These are phyloP conservation scores for Thecocarcelia acutangulata DNA, from an alignment of 2,888 invertebrate species.

Conservation along the genomic window DNA sequence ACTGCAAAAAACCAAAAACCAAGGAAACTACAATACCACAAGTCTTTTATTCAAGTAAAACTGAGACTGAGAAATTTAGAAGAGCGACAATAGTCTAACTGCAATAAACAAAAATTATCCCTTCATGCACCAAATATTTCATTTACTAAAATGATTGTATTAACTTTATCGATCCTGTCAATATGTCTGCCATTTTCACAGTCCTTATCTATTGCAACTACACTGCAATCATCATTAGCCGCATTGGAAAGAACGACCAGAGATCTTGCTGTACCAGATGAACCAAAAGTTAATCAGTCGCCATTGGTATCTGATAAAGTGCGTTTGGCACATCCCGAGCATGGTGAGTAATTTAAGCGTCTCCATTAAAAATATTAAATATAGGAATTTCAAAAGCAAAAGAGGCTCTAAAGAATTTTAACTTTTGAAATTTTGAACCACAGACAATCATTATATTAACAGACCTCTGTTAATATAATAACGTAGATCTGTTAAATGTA, in stretches of 20 bases:
- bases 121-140: conserved; percentile 35
- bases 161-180: conserved; percentile 71
- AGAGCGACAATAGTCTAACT: conserved; percentile 49
- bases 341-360: conserved; percentile 71
- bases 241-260: conserved; percentile 45
- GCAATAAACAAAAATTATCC: conserved; percentile 34
- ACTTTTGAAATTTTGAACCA: too few species aligned
- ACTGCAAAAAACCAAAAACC: not conserved
- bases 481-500: too few species aligned
- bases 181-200: conserved; percentile 73
- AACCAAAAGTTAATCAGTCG: not conserved
- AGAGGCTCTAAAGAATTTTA: too few species aligned
- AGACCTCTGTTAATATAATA: too few species aligned
- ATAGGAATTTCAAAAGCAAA: too few species aligned
- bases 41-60: conserved; percentile 14
- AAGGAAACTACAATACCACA: conserved; percentile 48
- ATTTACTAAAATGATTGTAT: conserved; percentile 58
- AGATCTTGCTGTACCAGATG: conserved; percentile 38
- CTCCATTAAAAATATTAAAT: too few species aligned
- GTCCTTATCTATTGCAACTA: conserved; percentile 61
- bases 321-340: conserved; percentile 72
- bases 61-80: conserved; percentile 65
- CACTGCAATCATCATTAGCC: conserved; percentile 66
- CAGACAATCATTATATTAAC: too few species aligned
- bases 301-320: conserved; percentile 58